Conservation (phyloP, 2,888 invertebrate species). For the Psococerastis gibbosa region DNA sequence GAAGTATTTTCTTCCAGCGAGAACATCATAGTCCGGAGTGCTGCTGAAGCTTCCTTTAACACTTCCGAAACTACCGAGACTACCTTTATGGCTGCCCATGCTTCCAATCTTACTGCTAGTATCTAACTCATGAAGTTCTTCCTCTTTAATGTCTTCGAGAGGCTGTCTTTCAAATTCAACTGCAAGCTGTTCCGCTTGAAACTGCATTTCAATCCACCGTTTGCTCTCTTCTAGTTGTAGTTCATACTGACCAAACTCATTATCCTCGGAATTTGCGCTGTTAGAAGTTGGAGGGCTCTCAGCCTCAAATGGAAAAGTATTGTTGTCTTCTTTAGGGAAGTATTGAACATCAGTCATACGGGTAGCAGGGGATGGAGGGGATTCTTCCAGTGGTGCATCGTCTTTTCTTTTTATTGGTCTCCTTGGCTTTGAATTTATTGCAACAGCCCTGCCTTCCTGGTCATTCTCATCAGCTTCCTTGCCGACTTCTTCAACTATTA, state of each 20-base stretch:
- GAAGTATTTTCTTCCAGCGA: slow-evolving; percentile 66
- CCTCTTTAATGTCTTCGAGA: slow-evolving; percentile 80
- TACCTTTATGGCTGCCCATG: slow-evolving; percentile 55
- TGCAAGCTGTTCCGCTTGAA: slow-evolving; percentile 48
- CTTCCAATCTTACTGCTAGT: slow-evolving; percentile 56
- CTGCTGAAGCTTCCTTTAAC: slow-evolving; percentile 79
- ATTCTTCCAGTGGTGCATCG: slow-evolving; percentile 47
- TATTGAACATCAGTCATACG: slow-evolving; percentile 30
- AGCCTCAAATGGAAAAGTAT: slow-evolving; percentile 44
- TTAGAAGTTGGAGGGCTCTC: slow-evolving; percentile 17
- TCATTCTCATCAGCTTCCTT: slow-evolving; percentile 71
- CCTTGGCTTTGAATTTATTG: slow-evolving; percentile 33
- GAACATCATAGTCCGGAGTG: slow-evolving; percentile 77
- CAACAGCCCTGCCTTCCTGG: slow-evolving; percentile 61
- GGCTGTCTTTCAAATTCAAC: slow-evolving; percentile 69
- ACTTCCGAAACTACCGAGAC: slow-evolving; percentile 54
- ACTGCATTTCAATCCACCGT: slow-evolving; percentile 81
- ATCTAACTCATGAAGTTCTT: slow-evolving; percentile 75
- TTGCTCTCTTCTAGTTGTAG: slow-evolving; percentile 44
- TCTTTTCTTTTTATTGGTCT: slow-evolving; percentile 42
- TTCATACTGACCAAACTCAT: slow-evolving; percentile 29
- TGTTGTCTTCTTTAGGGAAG: slow-evolving; percentile 33
- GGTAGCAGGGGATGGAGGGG: slow-evolving; percentile 41
- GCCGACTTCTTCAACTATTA: slow-evolving; percentile 73
- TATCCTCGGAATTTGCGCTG: slow-evolving; percentile 19